These are phyloP conservation scores for Pelobates cultripes DNA, from an alignment of 2,797 vertebrate species.

Conservation along the genomic window DNA sequence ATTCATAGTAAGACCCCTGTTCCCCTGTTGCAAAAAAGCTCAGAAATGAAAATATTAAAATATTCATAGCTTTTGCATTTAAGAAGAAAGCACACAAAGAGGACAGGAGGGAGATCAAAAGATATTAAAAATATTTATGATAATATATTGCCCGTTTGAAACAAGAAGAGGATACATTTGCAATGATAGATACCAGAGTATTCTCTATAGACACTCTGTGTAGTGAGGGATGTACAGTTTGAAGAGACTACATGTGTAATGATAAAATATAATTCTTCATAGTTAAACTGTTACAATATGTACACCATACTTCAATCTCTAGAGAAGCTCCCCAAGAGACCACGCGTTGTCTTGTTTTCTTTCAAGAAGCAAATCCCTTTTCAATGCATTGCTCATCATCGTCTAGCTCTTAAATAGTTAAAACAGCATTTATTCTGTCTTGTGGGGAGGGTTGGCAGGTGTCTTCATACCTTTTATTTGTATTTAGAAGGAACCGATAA, in stretches of 20 bases:
- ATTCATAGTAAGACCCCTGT: not conserved
- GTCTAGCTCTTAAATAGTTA: too few relatives aligned
- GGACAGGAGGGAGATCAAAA: conserved; percentile 11
- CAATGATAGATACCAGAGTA: not conserved
- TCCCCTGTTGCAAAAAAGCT: not conserved
- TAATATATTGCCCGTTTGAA: conserved; percentile 12
- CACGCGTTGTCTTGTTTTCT: not conserved
- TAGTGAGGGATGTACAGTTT: not conserved
- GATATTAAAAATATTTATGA: conserved; percentile 13
- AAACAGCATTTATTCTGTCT: too few relatives aligned
- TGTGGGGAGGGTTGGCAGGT: too few relatives aligned
- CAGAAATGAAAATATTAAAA: not conserved
- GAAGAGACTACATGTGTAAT: not conserved
- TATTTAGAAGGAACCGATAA: too few relatives aligned
- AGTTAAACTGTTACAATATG: not conserved
- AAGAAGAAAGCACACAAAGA: conserved; percentile 7
- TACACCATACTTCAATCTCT: not conserved
- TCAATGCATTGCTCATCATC: too few relatives aligned
- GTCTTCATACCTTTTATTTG: too few relatives aligned
- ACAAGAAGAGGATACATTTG: not conserved
- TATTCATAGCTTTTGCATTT: not conserved
- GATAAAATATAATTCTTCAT: not conserved
- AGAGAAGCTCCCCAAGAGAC: not conserved
- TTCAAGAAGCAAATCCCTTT: not conserved
- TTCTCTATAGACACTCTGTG: conserved; percentile 7